These are phyloP conservation scores for Calosoma granatense DNA, from an alignment of 1,140 invertebrate genomes.

Conservation along the genomic window DNA sequence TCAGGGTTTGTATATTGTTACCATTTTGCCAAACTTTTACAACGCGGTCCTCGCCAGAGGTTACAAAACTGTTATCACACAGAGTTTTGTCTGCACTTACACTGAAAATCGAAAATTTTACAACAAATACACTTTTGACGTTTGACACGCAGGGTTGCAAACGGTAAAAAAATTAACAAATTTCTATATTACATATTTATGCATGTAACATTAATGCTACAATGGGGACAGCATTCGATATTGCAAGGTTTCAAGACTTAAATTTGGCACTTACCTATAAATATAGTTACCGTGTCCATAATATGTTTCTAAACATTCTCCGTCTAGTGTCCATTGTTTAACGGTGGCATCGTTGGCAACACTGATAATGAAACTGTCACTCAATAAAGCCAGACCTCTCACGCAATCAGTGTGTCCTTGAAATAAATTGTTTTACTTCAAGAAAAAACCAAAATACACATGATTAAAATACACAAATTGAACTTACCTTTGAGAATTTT, in stretches of 20 bases:
- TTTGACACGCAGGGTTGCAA: not conserved
- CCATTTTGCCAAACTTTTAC: constrained; percentile 68
- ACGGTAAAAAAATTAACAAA: not conserved
- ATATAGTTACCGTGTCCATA: constrained; percentile 75
- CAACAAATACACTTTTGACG: not conserved
- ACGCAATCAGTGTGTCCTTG: constrained; percentile 87
- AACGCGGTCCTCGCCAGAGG: constrained; percentile 80
- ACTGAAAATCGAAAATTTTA: constrained; percentile 27
- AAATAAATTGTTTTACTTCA: constrained; percentile 21
- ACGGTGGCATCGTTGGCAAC: constrained; percentile 86
- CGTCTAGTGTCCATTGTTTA: constrained; percentile 67
- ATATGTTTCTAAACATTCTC: constrained; percentile 67
- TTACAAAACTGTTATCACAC: constrained; percentile 51
- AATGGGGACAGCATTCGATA: no score
- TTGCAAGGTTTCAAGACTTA: constrained; percentile 17
- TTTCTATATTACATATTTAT: not conserved
- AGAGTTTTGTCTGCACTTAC: constrained; percentile 50
- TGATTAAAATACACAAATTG: constrained; percentile 6
- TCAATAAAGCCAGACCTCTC: constrained; percentile 59
- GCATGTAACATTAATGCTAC: no score
- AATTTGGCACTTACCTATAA: constrained; percentile 43
- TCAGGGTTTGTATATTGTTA: constrained; percentile 57
- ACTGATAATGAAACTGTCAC: constrained; percentile 54
- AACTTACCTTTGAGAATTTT: constrained; percentile 38
- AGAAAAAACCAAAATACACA: no score